Conservation (phyloP, 1,140 invertebrate species). For the Cydia strobilella region DNA sequence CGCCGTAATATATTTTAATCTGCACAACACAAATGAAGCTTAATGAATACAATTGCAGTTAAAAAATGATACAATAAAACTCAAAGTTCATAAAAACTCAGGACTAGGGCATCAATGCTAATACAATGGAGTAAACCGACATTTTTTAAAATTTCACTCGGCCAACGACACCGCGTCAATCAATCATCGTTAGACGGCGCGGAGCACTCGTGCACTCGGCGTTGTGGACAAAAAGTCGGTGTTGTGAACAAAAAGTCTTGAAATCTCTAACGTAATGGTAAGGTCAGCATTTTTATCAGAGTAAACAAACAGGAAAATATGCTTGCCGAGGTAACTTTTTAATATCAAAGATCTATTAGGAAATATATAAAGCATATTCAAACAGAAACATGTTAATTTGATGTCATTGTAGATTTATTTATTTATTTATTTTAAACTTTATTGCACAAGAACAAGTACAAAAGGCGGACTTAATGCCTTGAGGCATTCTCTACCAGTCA, state of each 20-base stretch:
- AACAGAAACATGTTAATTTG: no score
- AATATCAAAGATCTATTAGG: no score
- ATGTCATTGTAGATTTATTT: no score
- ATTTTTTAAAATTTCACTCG: constrained; percentile 12
- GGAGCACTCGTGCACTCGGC: constrained; percentile 4
- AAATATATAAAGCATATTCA: no score
- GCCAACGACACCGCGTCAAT: constrained; percentile 1
- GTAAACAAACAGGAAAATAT: background rate
- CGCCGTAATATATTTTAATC: no score
- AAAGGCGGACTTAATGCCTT: no score
- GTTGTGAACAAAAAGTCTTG: constrained; percentile 16
- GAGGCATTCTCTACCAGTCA: no score
- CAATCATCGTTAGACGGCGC: constrained; percentile 12
- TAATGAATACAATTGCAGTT: background rate
- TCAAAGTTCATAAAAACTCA: background rate
- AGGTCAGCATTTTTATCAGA: background rate
- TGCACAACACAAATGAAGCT: no score
- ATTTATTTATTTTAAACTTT: no score
- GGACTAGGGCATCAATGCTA: background rate
- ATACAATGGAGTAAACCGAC: background rate
- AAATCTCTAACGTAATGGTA: background rate
- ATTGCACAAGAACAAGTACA: no score
- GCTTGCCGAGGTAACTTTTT: no score
- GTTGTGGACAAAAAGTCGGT: constrained; percentile 12
- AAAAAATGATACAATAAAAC: background rate